Evolutionary conservation across 2,797 vertebrate genomes (phyloP).

Genomic region (Cygnus olor): DNA sequence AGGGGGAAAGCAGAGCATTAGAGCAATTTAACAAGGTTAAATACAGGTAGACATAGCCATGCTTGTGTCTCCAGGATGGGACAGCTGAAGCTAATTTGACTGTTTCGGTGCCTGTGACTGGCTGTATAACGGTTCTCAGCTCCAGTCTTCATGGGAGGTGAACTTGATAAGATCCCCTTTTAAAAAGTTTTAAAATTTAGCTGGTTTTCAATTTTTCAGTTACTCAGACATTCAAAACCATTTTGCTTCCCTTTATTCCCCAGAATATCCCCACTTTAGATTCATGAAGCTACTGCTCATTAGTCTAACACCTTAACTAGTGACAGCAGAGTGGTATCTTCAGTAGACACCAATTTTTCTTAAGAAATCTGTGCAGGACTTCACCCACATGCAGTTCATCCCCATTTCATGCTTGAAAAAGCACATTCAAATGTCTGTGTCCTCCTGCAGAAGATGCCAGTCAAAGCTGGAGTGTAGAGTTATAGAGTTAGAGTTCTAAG

Average conservation of each 20-base stretch:
- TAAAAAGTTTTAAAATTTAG: neutral
- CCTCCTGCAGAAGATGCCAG: neutral
- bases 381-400: neutral
- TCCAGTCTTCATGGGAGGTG: neutral
- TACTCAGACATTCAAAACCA: neutral
- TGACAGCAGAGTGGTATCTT: neutral
- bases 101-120: neutral
- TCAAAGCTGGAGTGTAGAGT: neutral
- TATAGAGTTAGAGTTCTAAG: neutral
- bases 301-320: neutral
- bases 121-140: neutral
- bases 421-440: rapidly evolving
- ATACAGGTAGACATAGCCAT: neutral
- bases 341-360: neutral
- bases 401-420: rapidly evolving
- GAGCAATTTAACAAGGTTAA: neutral
- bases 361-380: neutral
- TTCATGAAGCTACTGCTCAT: neutral
- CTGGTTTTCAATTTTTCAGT: neutral
- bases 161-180: neutral
- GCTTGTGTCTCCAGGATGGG: neutral
- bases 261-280: neutral
- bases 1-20: neutral
- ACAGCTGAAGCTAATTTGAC: neutral
- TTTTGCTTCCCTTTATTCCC: neutral